These are phyloP conservation scores for Aurelia sp. DNA, from an alignment of 30 jellyfish, hydroid and myxozoan species.

Conservation along the genomic window DNA sequence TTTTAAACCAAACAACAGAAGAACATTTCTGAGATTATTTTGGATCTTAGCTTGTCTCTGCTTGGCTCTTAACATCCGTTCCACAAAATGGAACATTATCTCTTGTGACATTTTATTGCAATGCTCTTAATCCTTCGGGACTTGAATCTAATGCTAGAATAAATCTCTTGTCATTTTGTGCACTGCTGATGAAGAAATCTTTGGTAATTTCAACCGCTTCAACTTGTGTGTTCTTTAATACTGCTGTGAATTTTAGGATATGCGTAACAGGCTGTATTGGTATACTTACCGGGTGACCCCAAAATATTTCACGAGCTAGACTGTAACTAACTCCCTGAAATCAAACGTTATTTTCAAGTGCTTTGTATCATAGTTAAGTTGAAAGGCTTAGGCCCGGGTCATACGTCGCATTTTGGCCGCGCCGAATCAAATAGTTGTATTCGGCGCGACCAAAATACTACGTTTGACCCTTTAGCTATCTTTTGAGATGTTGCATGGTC, in stretches of 20 bases:
- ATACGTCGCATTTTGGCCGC: too few species aligned
- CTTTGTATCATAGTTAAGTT: too few species aligned
- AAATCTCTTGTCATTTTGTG: conserved; percentile 20
- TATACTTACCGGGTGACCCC: too few species aligned
- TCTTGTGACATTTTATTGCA: conserved; percentile 30
- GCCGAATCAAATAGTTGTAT: too few species aligned
- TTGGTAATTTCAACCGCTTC: conserved; percentile 22
- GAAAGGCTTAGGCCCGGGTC: too few species aligned
- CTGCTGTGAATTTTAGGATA: background rate
- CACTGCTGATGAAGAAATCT: background rate
- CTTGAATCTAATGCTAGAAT: conserved; percentile 18
- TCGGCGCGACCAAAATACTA: too few species aligned
- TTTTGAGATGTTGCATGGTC: too few species aligned
- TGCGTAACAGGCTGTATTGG: background rate
- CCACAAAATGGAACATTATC: conserved; percentile 28
- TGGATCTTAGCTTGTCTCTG: conserved; percentile 29
- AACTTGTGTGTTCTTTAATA: background rate
- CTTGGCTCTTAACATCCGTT: conserved; percentile 52
- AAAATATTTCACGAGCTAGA: too few species aligned
- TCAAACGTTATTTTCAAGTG: too few species aligned
- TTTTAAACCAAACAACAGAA: conserved; percentile 38
- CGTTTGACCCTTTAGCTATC: too few species aligned
- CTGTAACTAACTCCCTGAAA: too few species aligned
- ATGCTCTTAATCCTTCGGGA: conserved; percentile 17
- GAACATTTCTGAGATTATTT: conserved; percentile 34